Conservation (phyloP, 2,113 vertebrate species). For the Cyanoliseus patagonus region DNA sequence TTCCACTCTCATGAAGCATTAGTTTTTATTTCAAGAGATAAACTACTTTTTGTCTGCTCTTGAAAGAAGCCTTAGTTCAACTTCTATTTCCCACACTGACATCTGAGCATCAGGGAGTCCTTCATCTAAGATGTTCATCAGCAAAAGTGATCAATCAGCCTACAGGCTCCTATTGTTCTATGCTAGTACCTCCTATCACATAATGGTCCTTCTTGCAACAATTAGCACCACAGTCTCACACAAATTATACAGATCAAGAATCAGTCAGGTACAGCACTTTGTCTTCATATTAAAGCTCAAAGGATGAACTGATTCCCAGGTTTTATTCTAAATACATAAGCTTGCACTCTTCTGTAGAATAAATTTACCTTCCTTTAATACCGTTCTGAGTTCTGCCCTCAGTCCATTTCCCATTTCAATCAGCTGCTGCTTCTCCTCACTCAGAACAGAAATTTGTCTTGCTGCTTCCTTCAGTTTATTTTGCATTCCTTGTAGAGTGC, state of each 20-base stretch:
- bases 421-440: conserved; percentile 83
- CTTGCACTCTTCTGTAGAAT: background rate
- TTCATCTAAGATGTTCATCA: background rate
- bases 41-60: background rate
- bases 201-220: background rate
- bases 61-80: background rate
- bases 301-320: background rate
- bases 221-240: background rate
- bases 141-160: background rate
- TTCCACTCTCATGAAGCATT: background rate
- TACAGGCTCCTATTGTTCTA: background rate
- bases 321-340: background rate
- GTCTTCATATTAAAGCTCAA: background rate
- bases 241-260: background rate
- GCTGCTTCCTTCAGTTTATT: conserved; percentile 80
- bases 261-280: background rate
- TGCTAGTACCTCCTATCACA: background rate
- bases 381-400: conserved; percentile 69
- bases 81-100: background rate
- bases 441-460: conserved; percentile 76
- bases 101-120: background rate
- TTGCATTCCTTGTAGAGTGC: conserved; percentile 27
- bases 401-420: conserved; percentile 87
- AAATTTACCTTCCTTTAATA: conserved; percentile 68
- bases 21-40: background rate